Evolutionary conservation across 2,113 vertebrate species (phyloP).

Genomic region (Erinaceus europaeus): DNA sequence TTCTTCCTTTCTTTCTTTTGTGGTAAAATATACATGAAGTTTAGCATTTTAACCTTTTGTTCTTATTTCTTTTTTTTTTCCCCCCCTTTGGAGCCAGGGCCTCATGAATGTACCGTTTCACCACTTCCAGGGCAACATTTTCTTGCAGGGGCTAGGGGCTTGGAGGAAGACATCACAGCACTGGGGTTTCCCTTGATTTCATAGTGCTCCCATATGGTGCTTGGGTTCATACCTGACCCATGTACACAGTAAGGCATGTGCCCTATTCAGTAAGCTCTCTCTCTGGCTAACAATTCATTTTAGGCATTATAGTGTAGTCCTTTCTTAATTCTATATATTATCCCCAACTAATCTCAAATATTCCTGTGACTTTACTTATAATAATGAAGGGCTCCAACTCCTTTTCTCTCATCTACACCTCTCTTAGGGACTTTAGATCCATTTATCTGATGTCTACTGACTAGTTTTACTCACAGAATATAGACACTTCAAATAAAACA

Average conservation of each 20-base stretch:
- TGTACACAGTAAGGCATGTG: too few species aligned
- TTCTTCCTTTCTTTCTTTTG: not conserved
- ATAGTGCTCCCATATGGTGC: too few species aligned
- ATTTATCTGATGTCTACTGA: not conserved
- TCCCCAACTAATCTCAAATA: not conserved
- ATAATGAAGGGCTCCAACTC: not conserved
- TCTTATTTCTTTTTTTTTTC: too few species aligned
- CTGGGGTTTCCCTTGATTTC: too few species aligned
- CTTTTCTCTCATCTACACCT: not conserved
- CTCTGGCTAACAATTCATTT: too few species aligned
- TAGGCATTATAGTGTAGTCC: not conserved
- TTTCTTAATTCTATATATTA: not conserved
- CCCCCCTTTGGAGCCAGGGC: too few species aligned
- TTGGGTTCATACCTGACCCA: too few species aligned
- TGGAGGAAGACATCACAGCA: too few species aligned
- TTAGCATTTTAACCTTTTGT: not conserved
- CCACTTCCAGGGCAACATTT: too few species aligned
- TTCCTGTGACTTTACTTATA: not conserved
- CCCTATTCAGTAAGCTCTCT: too few species aligned
- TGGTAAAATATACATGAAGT: not conserved
- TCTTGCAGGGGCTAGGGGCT: too few species aligned
- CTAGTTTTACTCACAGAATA: not conserved
- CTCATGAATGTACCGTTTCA: too few species aligned
- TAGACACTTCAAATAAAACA: not conserved
- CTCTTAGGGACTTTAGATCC: not conserved